phyloP scores from a whole-genome alignment of 1,140 invertebrate species.

The Choristoneura fumiferana region DNA sequence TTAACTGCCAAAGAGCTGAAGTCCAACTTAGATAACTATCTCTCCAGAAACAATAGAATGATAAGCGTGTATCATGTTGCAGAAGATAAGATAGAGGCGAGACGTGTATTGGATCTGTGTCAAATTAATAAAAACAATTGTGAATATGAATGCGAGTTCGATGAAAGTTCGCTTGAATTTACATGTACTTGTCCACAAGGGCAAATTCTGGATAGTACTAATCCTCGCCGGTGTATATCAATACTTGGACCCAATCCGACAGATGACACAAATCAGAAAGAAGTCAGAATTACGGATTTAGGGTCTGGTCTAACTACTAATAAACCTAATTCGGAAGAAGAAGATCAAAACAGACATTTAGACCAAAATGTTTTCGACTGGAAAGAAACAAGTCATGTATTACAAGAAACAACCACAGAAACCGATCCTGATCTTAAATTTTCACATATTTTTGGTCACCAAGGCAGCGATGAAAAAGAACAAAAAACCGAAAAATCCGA shows the following conservation, averaged over 20 bases:
- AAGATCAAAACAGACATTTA: constrained; percentile 52
- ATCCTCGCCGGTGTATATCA: constrained; percentile 57
- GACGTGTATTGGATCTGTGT: constrained; percentile 85
- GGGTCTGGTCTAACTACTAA: constrained; percentile 37
- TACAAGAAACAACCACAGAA: constrained; percentile 59
- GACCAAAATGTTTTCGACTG: constrained; percentile 49
- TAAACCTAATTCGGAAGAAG: constrained; percentile 38
- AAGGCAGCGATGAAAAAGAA: constrained; percentile 28
- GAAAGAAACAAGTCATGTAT: constrained; percentile 45
- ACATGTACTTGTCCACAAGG: constrained; percentile 85
- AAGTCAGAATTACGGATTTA: constrained; percentile 39
- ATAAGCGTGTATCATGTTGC: constrained; percentile 79
- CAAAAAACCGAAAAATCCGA: constrained; percentile 28
- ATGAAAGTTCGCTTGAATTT: constrained; percentile 81
- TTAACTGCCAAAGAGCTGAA: constrained; percentile 75
- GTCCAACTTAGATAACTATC: constrained; percentile 68
- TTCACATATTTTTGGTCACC: constrained; percentile 56
- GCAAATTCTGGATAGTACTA: constrained; percentile 60
- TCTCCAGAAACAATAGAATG: constrained; percentile 74
- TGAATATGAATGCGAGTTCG: constrained; percentile 86
- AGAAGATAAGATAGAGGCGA: constrained; percentile 66
- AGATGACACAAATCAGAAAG: constrained; percentile 27
- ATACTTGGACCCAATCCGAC: constrained; percentile 38
- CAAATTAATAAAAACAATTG: constrained; percentile 87
- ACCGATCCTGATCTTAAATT: constrained; percentile 48